Evolutionary conservation across 1,140 invertebrate species (phyloP).

Genomic region (Pararge aegeria): DNA sequence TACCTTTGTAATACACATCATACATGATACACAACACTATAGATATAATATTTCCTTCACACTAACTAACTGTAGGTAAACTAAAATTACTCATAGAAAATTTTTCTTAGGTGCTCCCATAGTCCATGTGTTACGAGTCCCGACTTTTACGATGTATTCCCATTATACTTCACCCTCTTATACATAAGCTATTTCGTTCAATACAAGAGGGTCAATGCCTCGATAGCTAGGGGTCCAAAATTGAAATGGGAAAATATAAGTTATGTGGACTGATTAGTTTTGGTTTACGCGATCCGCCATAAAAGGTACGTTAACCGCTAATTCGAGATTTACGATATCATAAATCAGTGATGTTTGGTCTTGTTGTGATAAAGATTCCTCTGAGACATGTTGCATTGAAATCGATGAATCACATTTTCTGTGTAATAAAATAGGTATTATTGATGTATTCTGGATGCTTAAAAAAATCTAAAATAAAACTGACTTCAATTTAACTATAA

Average conservation of each 20-base stretch:
- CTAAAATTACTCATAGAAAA: too few relatives aligned
- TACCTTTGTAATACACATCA: too few relatives aligned
- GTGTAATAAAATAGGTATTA: not conserved
- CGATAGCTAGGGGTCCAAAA: slow-evolving; percentile 24
- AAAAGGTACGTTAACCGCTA: slow-evolving; percentile 62
- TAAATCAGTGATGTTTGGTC: slow-evolving; percentile 64
- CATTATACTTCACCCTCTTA: slow-evolving; percentile 28
- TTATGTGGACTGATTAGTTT: slow-evolving; percentile 63
- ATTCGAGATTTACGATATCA: slow-evolving; percentile 67
- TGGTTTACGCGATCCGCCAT: slow-evolving; percentile 54
- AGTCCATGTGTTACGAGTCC: too few relatives aligned
- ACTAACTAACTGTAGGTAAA: too few relatives aligned
- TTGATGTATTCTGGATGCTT: too few relatives aligned
- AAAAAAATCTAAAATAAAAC: too few relatives aligned
- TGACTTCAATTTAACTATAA: too few relatives aligned
- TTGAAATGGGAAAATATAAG: slow-evolving; percentile 49
- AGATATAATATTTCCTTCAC: too few relatives aligned
- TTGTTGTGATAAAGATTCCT: slow-evolving; percentile 46
- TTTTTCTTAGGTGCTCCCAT: not conserved
- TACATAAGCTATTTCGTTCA: slow-evolving; percentile 28
- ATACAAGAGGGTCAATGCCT: not conserved
- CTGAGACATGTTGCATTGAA: slow-evolving; percentile 10
- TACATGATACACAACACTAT: too few relatives aligned
- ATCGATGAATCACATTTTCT: slow-evolving; percentile 36
- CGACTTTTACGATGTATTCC: slow-evolving; percentile 3